A percentile compares a stretch with the other conserved stretches of the same genome.
Evolutionary conservation across 2,113 vertebrate genomes (phyloP).

Genomic region (Baryphthengus martii): DNA sequence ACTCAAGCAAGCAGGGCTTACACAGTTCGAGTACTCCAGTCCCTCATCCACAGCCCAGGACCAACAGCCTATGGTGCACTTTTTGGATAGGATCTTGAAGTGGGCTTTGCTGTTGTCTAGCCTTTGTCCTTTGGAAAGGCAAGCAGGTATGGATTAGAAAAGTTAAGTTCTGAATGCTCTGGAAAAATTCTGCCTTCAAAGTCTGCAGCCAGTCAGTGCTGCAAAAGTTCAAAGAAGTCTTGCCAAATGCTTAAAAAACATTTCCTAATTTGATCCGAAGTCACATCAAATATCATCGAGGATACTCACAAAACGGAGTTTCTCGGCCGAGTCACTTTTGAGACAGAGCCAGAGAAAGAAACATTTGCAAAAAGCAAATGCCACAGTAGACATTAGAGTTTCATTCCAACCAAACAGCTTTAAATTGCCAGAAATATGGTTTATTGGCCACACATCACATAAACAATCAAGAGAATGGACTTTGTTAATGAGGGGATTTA

Average conservation of each 20-base stretch:
- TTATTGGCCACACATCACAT: constrained; percentile 9
- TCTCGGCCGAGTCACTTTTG: neutral
- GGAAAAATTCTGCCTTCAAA: neutral
- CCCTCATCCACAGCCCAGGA: neutral
- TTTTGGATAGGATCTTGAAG: neutral
- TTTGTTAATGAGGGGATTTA: neutral
- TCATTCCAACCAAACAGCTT: neutral
- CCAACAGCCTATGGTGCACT: too few species aligned
- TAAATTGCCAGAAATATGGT: neutral
- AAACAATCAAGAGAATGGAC: constrained; percentile 15
- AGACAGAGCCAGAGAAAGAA: neutral
- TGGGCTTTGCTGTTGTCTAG: neutral
- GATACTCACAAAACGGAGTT: neutral
- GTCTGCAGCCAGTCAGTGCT: neutral
- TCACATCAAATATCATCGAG: neutral
- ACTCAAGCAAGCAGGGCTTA: neutral
- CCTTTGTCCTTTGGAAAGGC: neutral
- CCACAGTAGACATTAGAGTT: neutral
- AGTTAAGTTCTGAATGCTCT: neutral
- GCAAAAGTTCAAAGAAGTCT: neutral
- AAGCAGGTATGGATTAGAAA: neutral
- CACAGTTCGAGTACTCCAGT: neutral
- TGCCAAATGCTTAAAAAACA: neutral
- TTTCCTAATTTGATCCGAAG: neutral
- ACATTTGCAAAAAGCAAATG: neutral